phyloP scores from a whole-genome alignment of 2,797 vertebrate genomes.

The Characodon lateralis region DNA sequence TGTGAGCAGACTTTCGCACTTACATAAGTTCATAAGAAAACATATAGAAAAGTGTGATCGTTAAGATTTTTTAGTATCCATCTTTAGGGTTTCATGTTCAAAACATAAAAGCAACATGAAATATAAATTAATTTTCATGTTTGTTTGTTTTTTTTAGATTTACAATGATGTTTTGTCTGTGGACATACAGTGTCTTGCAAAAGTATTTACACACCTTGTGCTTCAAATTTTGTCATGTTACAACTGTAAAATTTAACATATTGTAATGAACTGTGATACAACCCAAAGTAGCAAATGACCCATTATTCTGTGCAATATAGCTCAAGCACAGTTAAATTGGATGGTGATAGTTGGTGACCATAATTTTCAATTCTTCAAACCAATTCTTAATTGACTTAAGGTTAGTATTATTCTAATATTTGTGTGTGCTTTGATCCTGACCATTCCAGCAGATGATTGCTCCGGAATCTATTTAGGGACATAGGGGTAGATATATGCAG shows the following conservation, averaged over 20 bases:
- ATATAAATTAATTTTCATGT: not conserved
- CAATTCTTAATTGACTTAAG: not conserved
- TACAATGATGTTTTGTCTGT: not conserved
- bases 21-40: constrained; percentile 46
- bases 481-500: not conserved
- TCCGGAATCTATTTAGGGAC: not conserved
- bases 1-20: constrained; percentile 64
- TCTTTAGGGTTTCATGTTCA: constrained; percentile 54
- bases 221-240: not conserved
- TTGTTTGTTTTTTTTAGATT: not conserved
- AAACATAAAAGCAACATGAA: constrained; percentile 28
- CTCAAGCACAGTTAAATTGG: not conserved
- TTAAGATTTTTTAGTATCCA: constrained; percentile 73
- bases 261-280: not conserved
- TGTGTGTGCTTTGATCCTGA: not conserved
- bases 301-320: not conserved
- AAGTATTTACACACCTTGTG: not conserved
- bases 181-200: not conserved
- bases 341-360: not conserved
- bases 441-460: not conserved
- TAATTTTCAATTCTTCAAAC: not conserved
- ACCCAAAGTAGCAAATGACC: not conserved
- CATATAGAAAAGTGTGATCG: constrained; percentile 33
- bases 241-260: not conserved
- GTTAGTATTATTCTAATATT: not conserved